Evolutionary conservation across 2,888 invertebrate genomes (phyloP), one percentile per base, ranked within the genome.

Genomic region (Ceraclea dissimilis): DNA sequence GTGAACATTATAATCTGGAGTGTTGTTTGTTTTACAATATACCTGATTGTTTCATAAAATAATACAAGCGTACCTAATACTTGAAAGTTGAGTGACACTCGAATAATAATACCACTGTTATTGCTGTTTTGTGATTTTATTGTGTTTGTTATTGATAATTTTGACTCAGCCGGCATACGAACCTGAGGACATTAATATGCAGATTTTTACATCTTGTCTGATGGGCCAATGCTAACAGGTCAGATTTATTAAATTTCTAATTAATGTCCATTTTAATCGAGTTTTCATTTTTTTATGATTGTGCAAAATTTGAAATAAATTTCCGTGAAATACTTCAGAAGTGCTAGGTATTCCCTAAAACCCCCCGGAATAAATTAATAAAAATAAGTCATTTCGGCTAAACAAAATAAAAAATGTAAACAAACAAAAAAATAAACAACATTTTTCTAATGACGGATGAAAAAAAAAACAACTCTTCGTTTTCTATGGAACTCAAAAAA

Each of bases 181-280:
- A 43, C 50, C 52, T 13, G 31, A 49, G 52, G 53, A 53, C 53
- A 33, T 31, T 50, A 22, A 49, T 47, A 58, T 55, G 60, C 53
- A 20, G 39, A 39, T 33, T 54, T 48, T 50, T 51, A 51, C 47
- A 43, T 31, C 50, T 52, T 46, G 49, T 49, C 52, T 47, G 50
- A 49, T 51, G 58, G 53, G 56, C 59, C 54, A 56, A 62, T 62
- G 62, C 59, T 62, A 60, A 58, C 56, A 62, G 62, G 62, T 62
- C 54, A 60, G 60, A 47, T 19, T 26, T 26, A 6, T 26, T 26
- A 43, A 22, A 52, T 44, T 17, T 43, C 17, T 43, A 5, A 2
- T 43, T 17, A 43, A 16, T 43, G n/a, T 43, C 17, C 17, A 16
- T 43, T 43, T 33, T 33, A 33, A 33, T 10, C 33, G 13, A 33